Conservation (phyloP, 2,797 vertebrate species). For the Phoeniculus purpureus region DNA sequence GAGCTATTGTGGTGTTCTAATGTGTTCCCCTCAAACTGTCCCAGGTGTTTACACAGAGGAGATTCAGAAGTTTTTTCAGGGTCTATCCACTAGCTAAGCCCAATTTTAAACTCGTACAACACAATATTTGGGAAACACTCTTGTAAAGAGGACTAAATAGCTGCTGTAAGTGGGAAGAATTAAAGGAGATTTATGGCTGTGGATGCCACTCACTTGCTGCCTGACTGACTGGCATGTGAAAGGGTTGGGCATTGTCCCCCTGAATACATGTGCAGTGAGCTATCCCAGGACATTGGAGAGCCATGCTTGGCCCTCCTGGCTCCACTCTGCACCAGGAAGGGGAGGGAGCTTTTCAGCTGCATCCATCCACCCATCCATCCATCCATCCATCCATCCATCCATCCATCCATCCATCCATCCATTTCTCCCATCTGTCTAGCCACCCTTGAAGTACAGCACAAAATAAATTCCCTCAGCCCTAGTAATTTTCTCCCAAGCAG, state of each 20-base stretch:
- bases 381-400: no score
- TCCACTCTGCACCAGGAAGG: neutral
- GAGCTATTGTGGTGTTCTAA: neutral
- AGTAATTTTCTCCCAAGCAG: slow-evolving; percentile 26
- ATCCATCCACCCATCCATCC: neutral
- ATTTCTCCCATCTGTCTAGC: neutral
- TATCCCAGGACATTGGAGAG: neutral
- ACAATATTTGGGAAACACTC: neutral
- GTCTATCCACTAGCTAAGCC: neutral
- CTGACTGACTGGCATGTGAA: neutral
- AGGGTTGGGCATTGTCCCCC: neutral
- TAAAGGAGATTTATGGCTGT: neutral
- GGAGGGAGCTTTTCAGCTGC: neutral
- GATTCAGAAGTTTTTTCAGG: neutral
- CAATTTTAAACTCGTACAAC: neutral
- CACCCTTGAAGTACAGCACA: slow-evolving; percentile 21
- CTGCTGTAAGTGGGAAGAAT: neutral
- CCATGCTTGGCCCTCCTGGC: rapidly evolving
- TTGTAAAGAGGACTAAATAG: neutral
- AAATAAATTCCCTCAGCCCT: slow-evolving; percentile 31
- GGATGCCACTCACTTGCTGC: neutral
- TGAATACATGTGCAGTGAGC: rapidly evolving
- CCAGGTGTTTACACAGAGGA: neutral
- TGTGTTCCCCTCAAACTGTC: neutral
- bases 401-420: no score